Base-by-base conservation (phyloP, 2,113 vertebrate genomes). In the Nothobranchius furzeri region DNA sequence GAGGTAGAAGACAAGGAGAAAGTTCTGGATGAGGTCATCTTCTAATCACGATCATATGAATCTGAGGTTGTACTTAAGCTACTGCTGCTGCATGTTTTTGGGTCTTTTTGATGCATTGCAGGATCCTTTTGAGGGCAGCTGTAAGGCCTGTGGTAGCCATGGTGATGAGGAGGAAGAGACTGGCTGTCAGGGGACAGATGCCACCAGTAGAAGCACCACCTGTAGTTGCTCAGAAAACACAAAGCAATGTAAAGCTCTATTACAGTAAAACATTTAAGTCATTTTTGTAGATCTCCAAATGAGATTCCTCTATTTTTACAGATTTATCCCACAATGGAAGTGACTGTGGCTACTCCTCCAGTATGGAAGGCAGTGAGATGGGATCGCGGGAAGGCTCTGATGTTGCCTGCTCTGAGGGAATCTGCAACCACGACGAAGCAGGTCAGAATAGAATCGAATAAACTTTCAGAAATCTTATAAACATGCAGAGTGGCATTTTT, bases 331-430 rank as follows among this genome's bases (percentile, higher is more conserved):
- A 95, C 6, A 95, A 95, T 9, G 93, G 93, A 35, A 99, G 96
- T 15, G 97, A 99, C 64, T 99, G 93, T 10, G 97, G 97, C 76
- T 99, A 99, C 75, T 98, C 96, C 2, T 99, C 97, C 53, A 98
- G 97, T 86, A 95, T 98, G 92, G 96, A 99, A 85, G 95, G 96
- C 88, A 98, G 97, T 7, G 96, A 99, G 76, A 94, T 83, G 0
- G 93, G 96, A 48, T 99, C 98, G 42, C 93, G 95, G 69, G 98
- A 96, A 85, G 96, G 96, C 12, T 99, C 97, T 0, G 96, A 98
- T 10, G 89, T 99, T 36, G 96, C 96, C 72, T 99, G 97, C 90
- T 96, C 96, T 0, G 97, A 99, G 87, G 96, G 95, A 83, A 96
- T 98, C 78, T 99, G 96, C 90, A 98, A 97, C 92, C 97, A 98